These are phyloP conservation scores for Zosterops lateralis DNA, from an alignment of 2,113 vertebrate genomes.

Conservation along the genomic window DNA sequence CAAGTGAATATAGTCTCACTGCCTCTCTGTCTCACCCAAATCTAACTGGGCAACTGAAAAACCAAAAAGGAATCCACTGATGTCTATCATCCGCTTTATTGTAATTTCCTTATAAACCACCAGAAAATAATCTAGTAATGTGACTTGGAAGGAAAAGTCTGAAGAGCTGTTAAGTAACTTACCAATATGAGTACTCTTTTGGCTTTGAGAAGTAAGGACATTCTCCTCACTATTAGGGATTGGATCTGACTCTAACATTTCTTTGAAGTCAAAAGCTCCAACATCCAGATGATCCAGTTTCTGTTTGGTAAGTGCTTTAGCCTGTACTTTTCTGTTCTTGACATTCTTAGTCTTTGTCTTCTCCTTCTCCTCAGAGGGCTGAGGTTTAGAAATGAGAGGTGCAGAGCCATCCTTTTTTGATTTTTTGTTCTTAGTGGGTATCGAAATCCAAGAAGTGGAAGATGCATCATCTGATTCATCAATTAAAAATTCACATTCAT, in stretches of 20 bases:
- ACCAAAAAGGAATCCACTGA: background rate
- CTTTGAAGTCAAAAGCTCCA: background rate
- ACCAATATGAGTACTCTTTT: background rate
- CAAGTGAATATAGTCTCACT: background rate
- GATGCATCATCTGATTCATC: conserved; percentile 48
- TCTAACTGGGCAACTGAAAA: background rate
- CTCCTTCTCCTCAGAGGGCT: background rate
- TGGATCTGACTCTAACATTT: background rate
- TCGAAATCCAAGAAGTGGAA: conserved; percentile 55
- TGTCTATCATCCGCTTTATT: background rate
- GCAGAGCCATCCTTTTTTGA: background rate
- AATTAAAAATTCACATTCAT: conserved; percentile 75
- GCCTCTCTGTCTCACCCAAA: background rate
- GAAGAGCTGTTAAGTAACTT: conserved; percentile 15
- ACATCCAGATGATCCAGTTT: background rate
- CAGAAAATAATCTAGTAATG: background rate
- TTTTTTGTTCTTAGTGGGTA: conserved; percentile 30
- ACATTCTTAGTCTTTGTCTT: background rate
- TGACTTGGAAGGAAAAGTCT: background rate
- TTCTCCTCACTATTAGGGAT: background rate
- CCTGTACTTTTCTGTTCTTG: background rate
- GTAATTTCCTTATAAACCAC: background rate
- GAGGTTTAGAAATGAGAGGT: background rate
- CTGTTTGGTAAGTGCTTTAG: background rate
- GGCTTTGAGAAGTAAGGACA: background rate